These are phyloP conservation scores for Sitta carolinensis DNA, from an alignment of 2,797 vertebrate genomes.

Conservation along the genomic window DNA sequence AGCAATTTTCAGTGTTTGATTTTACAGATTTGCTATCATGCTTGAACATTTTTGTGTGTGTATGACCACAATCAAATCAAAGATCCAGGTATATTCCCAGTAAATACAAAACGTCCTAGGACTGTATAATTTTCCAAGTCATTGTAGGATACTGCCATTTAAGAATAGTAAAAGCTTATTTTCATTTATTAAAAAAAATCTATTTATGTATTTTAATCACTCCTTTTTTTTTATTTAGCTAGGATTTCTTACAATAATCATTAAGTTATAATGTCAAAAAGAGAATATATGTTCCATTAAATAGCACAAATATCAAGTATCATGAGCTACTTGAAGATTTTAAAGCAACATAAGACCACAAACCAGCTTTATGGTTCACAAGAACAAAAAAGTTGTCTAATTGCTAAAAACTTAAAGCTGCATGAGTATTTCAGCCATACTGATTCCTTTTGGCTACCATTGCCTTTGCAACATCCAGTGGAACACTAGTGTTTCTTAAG, in stretches of 20 bases:
- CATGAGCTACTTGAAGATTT: neutral
- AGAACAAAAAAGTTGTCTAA: neutral
- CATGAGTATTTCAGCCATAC: neutral
- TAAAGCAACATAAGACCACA: neutral
- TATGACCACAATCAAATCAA: neutral
- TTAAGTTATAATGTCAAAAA: neutral
- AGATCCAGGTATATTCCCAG: neutral
- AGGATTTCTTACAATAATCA: neutral
- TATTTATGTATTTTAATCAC: neutral
- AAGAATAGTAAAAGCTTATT: neutral
- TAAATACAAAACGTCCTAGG: neutral
- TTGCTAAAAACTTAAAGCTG: neutral
- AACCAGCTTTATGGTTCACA: neutral
- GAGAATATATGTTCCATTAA: neutral
- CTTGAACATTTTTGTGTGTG: neutral
- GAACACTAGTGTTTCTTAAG: neutral
- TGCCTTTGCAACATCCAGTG: neutral
- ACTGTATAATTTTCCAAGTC: neutral
- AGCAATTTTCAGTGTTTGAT: neutral
- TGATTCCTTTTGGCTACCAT: neutral
- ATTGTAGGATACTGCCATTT: neutral
- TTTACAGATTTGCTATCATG: neutral
- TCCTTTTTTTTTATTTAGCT: neutral
- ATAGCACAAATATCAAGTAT: neutral
- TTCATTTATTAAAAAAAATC: neutral